Evolutionary conservation across 2,797 vertebrate species (phyloP).

Genomic region (Ptychadena robeensis): DNA sequence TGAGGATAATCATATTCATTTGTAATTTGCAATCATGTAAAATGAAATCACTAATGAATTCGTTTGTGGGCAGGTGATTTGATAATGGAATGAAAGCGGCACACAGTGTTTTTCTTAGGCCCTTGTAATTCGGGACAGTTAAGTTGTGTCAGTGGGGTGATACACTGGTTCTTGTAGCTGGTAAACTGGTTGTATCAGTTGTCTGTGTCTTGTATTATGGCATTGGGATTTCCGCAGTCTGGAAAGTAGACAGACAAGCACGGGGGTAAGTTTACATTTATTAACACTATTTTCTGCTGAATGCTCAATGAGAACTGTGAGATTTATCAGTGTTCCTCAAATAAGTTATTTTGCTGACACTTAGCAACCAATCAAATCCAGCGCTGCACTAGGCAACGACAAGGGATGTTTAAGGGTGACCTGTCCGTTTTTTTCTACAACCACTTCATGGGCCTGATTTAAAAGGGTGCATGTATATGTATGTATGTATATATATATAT

Average conservation of each 20-base stretch:
- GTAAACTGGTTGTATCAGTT: conserved; percentile 26
- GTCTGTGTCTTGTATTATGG: conserved; percentile 11
- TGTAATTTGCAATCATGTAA: too few relatives aligned
- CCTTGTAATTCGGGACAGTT: neutral
- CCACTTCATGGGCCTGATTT: too few relatives aligned
- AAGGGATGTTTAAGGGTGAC: neutral
- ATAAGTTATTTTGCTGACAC: too few relatives aligned
- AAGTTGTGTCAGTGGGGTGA: neutral
- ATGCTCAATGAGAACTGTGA: neutral
- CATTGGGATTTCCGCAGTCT: conserved; percentile 8
- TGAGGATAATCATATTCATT: too few relatives aligned
- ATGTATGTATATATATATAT: too few relatives aligned
- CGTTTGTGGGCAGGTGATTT: neutral
- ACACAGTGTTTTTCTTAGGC: neutral
- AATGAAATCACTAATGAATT: too few relatives aligned
- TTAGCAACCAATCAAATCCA: too few relatives aligned
- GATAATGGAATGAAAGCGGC: neutral
- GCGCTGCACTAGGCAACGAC: neutral
- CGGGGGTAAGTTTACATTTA: conserved; percentile 9
- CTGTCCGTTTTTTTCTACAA: neutral
- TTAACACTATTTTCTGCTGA: neutral
- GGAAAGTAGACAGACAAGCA: conserved; percentile 21
- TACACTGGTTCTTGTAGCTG: neutral
- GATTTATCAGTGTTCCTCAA: neutral
- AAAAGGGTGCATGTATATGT: too few relatives aligned